Evolutionary conservation across 2,797 vertebrate species (phyloP), one percentile per base, ranked within the genome.

Genomic region (Prunella strophiata): DNA sequence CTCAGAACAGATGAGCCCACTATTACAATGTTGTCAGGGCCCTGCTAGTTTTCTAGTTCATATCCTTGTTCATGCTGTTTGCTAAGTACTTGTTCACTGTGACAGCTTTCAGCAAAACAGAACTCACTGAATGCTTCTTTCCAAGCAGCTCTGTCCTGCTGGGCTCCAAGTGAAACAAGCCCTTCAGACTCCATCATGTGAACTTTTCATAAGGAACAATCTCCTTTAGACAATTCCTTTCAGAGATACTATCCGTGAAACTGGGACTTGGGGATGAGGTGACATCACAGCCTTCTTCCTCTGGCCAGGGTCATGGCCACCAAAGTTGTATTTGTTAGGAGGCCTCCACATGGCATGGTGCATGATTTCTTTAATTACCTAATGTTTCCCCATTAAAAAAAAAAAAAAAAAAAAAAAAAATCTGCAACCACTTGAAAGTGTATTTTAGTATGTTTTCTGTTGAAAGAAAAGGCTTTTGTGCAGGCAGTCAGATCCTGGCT

Each of bases 51-150:
- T 99, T 99, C 98, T 99, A 98, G 98, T 99, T 99, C 98, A 99
- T 99, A 99, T 99, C 98, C 99, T 99, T 99, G 98, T 99, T 99
- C 99, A 98, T 98, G 99, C 98, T 99, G 98, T 99, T 99, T 99
- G 98, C 98, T 98, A 99, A 99, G 99, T 98, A 98, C 99, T 99
- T 99, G 98, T 99, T 99, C 99, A 97, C 98, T 98, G 98, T 99
- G 99, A 99, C 98, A 99, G 98, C 98, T 98, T 99, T 99, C 98
- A 99, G 98, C 98, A 98, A 98, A 98, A 99, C 98, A 99, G 98
- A 98, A 96, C 98, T 98, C 98, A 97, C 97, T 99, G 98, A 99
- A 99, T 99, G 98, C 98, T 98, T 98, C 98, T 98, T 99, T 98
- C 99, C 99, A 98, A 98, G 98, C 98, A 98, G 98, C 98, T 98